Percentiles rank a stretch among this genome's conserved stretches.
Evolutionary conservation across 2,113 vertebrate species (phyloP).

Genomic region (Excalfactoria chinensis): DNA sequence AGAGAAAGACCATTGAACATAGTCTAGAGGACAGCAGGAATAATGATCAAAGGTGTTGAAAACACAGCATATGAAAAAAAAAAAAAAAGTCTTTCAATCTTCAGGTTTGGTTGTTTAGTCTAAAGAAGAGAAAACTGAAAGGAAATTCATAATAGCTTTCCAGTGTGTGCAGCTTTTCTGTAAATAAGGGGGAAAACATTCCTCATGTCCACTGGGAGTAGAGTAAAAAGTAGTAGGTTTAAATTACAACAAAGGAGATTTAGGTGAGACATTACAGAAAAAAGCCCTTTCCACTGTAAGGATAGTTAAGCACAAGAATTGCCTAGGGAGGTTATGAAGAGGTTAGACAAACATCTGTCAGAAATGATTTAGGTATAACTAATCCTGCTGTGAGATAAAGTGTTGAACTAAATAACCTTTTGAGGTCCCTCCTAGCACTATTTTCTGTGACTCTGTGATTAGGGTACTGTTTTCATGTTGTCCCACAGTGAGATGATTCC

Average conservation of each 20-base stretch:
- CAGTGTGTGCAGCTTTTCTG: conserved; percentile 25
- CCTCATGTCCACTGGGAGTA: conserved; percentile 50
- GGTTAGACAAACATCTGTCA: conserved; percentile 75
- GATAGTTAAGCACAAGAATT: conserved; percentile 71
- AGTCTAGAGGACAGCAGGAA: conserved; percentile 22
- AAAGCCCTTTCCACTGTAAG: conserved; percentile 65
- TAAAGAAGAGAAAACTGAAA: conserved; percentile 5
- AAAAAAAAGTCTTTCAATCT: conserved; percentile 40
- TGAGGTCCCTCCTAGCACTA: conserved; percentile 51
- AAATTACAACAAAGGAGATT: conserved; percentile 68
- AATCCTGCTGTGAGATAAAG: conserved; percentile 65
- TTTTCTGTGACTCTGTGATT: conserved; percentile 44
- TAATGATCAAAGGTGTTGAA: conserved; percentile 29
- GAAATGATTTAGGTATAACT: conserved; percentile 68
- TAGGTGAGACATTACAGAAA: conserved; percentile 67
- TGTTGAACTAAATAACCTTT: conserved; percentile 66
- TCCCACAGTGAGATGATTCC: background rate
- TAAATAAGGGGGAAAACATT: conserved; percentile 58
- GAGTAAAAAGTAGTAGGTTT: conserved; percentile 54
- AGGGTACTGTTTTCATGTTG: background rate
- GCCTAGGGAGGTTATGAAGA: conserved; percentile 71
- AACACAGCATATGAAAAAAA: background rate
- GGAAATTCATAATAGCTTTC: conserved; percentile 43
- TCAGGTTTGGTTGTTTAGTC: conserved; percentile 49
- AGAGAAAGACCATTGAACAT: background rate